phyloP scores from a whole-genome alignment of 1,140 invertebrate genomes.

The Carposina sasakii region DNA sequence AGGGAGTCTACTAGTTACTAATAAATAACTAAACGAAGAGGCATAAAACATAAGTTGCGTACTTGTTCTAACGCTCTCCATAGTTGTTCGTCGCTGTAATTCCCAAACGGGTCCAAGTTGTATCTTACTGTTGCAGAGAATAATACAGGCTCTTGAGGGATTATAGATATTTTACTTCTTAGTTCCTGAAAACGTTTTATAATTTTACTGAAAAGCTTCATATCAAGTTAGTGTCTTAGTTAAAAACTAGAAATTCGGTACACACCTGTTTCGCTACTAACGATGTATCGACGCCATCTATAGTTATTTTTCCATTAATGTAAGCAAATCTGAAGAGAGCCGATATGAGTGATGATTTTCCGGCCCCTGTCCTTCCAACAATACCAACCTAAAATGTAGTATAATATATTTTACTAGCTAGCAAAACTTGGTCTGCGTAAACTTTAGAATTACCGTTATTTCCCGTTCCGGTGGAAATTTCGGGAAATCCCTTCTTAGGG shows the following conservation, averaged over 20 bases:
- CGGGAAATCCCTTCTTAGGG: too few relatives aligned
- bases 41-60: not conserved
- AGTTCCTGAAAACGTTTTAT: conserved; percentile 49
- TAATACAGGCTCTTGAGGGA: conserved; percentile 84
- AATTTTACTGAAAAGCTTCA: too few relatives aligned
- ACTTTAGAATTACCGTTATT: too few relatives aligned
- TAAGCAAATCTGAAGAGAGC: conserved; percentile 81
- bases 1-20: too few relatives aligned
- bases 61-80: conserved; percentile 80
- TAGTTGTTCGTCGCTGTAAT: conserved; percentile 75
- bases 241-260: too few relatives aligned
- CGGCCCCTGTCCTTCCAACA: conserved; percentile 80
- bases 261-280: conserved; percentile 67
- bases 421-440: too few relatives aligned
- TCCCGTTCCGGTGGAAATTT: too few relatives aligned
- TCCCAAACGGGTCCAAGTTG: conserved; percentile 83
- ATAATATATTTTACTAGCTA: not conserved
- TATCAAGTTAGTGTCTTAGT: too few relatives aligned
- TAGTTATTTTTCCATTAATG: conserved; percentile 76
- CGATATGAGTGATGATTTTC: conserved; percentile 83
- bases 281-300: conserved; percentile 78
- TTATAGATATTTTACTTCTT: conserved; percentile 80
- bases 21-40: too few relatives aligned
- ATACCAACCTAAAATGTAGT: conserved; percentile 73
- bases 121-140: conserved; percentile 81